Conservation (phyloP, 1,140 invertebrate genomes). For the Drosophila nasuta region DNA sequence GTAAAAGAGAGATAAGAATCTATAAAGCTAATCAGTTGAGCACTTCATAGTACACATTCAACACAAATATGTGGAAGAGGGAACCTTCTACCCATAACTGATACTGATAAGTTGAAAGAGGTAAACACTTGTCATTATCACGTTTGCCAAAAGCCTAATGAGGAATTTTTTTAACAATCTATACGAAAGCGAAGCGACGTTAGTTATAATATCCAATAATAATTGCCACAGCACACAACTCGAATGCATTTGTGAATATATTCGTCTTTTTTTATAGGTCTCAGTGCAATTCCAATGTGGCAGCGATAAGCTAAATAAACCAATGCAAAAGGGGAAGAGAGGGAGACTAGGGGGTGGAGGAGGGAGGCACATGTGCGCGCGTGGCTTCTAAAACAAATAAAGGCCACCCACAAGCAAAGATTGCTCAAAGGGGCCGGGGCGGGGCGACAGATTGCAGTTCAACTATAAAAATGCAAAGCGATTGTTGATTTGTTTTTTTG, state of each 20-base stretch:
- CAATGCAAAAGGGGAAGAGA: background rate
- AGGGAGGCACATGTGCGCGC: conserved; percentile 51
- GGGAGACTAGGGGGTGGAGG: background rate
- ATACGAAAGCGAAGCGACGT: conserved; percentile 2
- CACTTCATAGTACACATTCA: background rate
- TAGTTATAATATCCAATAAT: conserved; percentile 23
- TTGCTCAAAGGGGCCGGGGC: background rate
- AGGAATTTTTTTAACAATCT: background rate
- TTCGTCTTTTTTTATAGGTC: background rate
- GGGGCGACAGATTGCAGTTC: conserved; percentile 5
- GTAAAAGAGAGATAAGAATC: no score
- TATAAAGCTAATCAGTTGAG: background rate
- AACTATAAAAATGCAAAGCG: conserved; percentile 18
- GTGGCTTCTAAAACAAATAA: conserved; percentile 74
- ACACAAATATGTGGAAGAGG: background rate
- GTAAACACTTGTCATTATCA: conserved; percentile 4
- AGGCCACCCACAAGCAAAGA: conserved; percentile 46
- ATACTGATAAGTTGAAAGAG: background rate
- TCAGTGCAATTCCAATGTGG: conserved; percentile 57
- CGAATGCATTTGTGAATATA: conserved; percentile 2
- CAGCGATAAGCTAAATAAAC: conserved; percentile 56
- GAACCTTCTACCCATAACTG: background rate
- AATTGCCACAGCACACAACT: conserved; percentile 3
- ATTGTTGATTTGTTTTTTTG: background rate
- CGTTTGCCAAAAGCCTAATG: background rate